Percentiles rank a stretch among this genome's conserved stretches.
These are phyloP conservation scores for Aethes cnicana DNA, from an alignment of 2,888 invertebrate genomes.

Conservation along the genomic window DNA sequence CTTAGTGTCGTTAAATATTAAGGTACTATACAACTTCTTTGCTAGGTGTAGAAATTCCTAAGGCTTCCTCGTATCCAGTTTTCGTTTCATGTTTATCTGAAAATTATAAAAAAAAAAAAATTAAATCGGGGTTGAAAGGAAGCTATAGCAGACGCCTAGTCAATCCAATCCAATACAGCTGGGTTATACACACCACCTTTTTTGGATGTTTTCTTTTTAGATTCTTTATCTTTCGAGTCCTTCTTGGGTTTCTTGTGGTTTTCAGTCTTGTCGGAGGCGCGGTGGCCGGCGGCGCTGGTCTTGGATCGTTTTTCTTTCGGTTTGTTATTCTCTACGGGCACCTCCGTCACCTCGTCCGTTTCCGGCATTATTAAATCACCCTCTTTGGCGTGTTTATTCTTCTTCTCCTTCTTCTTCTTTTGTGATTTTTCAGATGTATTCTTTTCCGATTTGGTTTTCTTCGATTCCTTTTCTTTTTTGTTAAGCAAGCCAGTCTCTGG, in stretches of 20 bases:
- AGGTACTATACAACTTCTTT: conserved; percentile 89
- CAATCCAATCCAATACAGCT: too few species aligned
- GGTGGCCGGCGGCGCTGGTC: conserved; percentile 44
- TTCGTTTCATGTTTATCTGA: conserved; percentile 82
- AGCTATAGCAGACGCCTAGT: too few species aligned
- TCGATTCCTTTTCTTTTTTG: conserved; percentile 60
- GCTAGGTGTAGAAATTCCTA: conserved; percentile 95
- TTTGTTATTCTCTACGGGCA: conserved; percentile 50
- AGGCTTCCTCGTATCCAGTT: conserved; percentile 93
- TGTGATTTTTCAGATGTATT: conserved; percentile 50
- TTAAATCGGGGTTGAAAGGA: too few species aligned
- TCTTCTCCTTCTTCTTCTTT: conserved; percentile 75
- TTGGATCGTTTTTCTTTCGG: conserved; percentile 64
- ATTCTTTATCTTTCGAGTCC: conserved; percentile 66
- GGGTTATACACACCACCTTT: conserved; percentile 57
- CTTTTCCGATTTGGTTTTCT: conserved; percentile 65
- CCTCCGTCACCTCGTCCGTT: conserved; percentile 48
- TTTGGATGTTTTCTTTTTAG: conserved; percentile 70
- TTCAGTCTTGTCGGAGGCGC: conserved; percentile 67
- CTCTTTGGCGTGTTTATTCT: conserved; percentile 60
- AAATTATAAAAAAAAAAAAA: conserved; percentile 43
- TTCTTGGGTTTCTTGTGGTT: conserved; percentile 77
- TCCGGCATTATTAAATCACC: conserved; percentile 64
- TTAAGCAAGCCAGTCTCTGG: conserved; percentile 60
- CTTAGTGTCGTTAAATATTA: conserved; percentile 34